These are phyloP conservation scores for Phenganax marumi DNA, from an alignment of 92 coral and sea anemone species.

Conservation along the genomic window DNA sequence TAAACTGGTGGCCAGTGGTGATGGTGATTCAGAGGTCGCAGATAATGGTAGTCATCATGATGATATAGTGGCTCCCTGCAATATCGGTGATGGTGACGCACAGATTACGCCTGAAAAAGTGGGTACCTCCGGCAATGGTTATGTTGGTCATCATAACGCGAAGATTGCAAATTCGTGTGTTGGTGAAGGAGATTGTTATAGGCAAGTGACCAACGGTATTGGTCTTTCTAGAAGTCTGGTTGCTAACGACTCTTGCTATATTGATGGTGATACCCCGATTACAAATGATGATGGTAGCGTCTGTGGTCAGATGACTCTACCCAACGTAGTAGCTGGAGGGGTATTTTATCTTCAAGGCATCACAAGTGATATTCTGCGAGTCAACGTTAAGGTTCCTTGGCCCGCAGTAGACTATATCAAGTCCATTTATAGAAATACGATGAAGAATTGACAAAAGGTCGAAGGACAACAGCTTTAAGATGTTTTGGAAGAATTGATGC, in stretches of 20 bases:
- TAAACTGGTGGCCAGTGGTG: too few species aligned
- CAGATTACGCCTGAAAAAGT: too few species aligned
- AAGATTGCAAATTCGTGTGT: too few species aligned
- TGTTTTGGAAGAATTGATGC: background rate
- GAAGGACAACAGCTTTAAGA: slow-evolving; percentile 30
- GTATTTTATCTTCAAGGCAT: slow-evolving; percentile 29
- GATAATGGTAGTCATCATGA: too few species aligned
- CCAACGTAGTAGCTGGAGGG: slow-evolving; percentile 47
- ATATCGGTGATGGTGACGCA: too few species aligned
- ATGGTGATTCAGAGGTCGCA: too few species aligned
- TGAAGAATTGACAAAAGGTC: slow-evolving; percentile 59
- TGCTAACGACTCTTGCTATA: background rate
- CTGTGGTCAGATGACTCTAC: slow-evolving; percentile 2
- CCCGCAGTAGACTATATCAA: slow-evolving; percentile 64
- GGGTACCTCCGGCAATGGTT: too few species aligned
- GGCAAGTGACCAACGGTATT: too few species aligned
- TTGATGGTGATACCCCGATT: background rate
- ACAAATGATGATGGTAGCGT: background rate
- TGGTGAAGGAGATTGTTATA: too few species aligned
- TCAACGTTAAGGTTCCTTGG: slow-evolving; percentile 56
- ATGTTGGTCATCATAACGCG: too few species aligned
- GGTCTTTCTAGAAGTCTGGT: too few species aligned
- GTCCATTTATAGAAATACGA: slow-evolving; percentile 64
- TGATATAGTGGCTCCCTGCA: too few species aligned
- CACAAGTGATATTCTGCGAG: slow-evolving; percentile 49